Conservation (phyloP, 2,797 vertebrate genomes). For the Potorous gilbertii region DNA sequence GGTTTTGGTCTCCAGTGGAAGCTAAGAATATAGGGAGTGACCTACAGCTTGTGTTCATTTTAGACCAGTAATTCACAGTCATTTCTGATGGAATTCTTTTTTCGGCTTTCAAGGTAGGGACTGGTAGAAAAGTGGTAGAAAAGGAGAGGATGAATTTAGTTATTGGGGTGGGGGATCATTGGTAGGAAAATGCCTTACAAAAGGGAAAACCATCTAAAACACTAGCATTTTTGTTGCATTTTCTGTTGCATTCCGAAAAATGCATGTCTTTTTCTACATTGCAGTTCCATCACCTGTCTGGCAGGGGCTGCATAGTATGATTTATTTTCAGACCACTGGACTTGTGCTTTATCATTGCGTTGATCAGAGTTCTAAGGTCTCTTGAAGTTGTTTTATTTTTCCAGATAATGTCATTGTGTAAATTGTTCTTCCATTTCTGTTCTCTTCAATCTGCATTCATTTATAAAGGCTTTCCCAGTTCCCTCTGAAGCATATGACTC, state of each 20-base stretch:
- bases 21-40: constrained; percentile 42
- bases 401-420: neutral
- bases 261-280: neutral
- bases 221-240: neutral
- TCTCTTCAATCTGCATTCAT: neutral
- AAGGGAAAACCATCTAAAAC: constrained; percentile 33
- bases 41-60: constrained; percentile 42
- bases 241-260: neutral
- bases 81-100: neutral
- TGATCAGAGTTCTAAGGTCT: neutral
- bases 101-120: neutral
- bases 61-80: constrained; percentile 26
- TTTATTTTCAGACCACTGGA: neutral
- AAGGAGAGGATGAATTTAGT: neutral
- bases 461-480: neutral
- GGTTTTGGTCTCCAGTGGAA: constrained; percentile 43
- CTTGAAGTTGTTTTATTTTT: neutral
- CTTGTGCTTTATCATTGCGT: neutral
- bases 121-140: constrained; percentile 6
- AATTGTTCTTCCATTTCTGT: neutral
- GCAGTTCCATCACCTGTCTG: neutral
- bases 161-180: constrained; percentile 40
- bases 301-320: neutral
- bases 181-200: constrained; percentile 12
- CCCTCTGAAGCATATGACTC: neutral